Conservation (phyloP, 2,888 invertebrate genomes). For the Callimorpha dominula region DNA sequence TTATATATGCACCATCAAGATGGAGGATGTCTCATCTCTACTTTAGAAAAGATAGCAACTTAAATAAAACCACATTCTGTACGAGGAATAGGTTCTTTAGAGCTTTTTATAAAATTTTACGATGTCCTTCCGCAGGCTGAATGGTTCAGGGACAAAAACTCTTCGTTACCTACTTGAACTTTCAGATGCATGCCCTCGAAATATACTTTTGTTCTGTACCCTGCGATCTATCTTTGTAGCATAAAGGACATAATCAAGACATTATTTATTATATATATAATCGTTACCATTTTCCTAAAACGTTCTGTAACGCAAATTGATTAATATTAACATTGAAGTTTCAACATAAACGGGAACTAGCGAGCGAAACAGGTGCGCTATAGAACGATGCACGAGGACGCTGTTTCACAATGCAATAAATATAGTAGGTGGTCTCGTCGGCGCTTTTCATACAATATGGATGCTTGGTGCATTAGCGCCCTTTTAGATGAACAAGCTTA, state of each 20-base stretch:
- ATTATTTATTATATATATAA: background rate
- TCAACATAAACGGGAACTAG: slow-evolving; percentile 42
- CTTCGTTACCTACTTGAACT: no score
- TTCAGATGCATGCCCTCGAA: no score
- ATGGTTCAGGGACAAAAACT: no score
- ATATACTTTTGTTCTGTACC: no score
- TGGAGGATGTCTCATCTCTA: background rate
- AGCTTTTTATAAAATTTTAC: no score
- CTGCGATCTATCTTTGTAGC: no score
- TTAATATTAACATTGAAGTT: slow-evolving; percentile 40
- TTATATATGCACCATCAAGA: no score
- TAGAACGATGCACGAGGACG: slow-evolving; percentile 41
- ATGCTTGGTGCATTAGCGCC: slow-evolving; percentile 69
- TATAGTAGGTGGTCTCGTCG: slow-evolving; percentile 60
- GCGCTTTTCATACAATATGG: slow-evolving; percentile 68
- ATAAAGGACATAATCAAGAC: no score
- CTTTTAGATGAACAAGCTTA: slow-evolving; percentile 73
- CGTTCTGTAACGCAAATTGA: background rate
- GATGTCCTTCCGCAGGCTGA: no score
- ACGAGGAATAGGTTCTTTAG: no score
- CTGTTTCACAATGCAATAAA: slow-evolving; percentile 65
- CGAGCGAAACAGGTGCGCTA: slow-evolving; percentile 48
- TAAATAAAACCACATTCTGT: background rate
- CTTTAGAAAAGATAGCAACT: background rate
- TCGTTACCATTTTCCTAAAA: slow-evolving; percentile 18